Evolutionary conservation across 2,797 vertebrate genomes (phyloP).

Genomic region (Ctenopoma multispine): DNA sequence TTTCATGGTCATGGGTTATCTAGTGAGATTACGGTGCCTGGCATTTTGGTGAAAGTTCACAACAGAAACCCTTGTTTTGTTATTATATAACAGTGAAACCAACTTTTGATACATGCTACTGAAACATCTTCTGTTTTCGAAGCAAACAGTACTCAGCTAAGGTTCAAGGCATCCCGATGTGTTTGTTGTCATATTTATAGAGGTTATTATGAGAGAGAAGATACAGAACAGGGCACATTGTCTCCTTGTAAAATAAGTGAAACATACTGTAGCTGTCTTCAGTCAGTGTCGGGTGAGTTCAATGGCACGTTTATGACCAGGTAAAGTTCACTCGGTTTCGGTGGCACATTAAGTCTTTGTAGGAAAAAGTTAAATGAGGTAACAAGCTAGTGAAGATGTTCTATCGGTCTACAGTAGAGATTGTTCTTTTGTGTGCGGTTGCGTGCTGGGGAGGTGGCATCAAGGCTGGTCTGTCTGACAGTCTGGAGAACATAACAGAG

Average conservation of each 20-base stretch:
- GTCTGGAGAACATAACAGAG: no score
- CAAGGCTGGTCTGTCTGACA: no score
- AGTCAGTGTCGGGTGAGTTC: not conserved
- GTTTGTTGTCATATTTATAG: no score
- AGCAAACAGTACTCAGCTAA: accelerated
- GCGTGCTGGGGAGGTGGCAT: no score
- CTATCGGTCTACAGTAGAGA: no score
- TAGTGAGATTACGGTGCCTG: not conserved
- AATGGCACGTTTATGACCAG: not conserved
- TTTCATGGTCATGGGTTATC: constrained; percentile 18
- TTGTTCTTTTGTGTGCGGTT: no score
- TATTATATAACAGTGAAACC: not conserved
- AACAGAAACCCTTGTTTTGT: not conserved
- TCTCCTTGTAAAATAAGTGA: not conserved
- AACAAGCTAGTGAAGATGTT: no score
- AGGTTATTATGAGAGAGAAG: no score
- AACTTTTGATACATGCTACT: not conserved
- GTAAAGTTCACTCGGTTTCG: not conserved
- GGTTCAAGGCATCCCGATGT: not conserved
- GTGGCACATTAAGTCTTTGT: not conserved
- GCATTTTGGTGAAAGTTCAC: not conserved
- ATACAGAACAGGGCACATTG: no score
- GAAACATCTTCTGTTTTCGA: not conserved
- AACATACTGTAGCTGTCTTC: not conserved
- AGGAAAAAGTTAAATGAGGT: no score